Evolutionary conservation across 1,140 invertebrate genomes (phyloP).

Genomic region (Argopecten irradians): DNA sequence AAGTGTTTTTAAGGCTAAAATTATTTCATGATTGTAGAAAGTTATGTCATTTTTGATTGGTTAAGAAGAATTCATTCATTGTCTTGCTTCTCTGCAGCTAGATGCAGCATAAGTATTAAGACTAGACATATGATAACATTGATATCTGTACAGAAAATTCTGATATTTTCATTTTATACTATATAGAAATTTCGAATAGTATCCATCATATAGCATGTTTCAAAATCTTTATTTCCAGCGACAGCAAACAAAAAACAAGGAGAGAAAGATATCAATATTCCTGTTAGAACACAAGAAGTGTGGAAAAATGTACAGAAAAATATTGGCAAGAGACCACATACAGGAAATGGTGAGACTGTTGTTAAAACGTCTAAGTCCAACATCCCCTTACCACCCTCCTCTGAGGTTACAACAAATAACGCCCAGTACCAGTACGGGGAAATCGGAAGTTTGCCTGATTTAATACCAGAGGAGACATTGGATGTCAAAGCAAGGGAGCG

Average conservation of each 20-base stretch:
- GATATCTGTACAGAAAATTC: no score
- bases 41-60: no score
- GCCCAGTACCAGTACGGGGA: conserved; percentile 37
- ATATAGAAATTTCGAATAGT: background rate
- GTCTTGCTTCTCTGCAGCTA: no score
- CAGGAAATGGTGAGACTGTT: conserved; percentile 53
- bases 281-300: conserved; percentile 54
- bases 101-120: no score
- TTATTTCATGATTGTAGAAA: no score
- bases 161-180: no score
- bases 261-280: conserved; percentile 61
- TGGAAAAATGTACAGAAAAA: conserved; percentile 63
- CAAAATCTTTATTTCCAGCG: conserved; percentile 27
- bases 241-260: conserved; percentile 45
- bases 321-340: conserved; percentile 55
- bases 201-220: background rate
- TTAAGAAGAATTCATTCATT: no score
- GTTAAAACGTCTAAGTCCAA: conserved; percentile 44
- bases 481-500: conserved; percentile 74
- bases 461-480: conserved; percentile 47
- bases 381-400: conserved; percentile 41
- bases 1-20: no score
- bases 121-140: no score
- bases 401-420: conserved; percentile 34
- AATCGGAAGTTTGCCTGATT: conserved; percentile 41